Evolutionary conservation across 2,888 invertebrate genomes (phyloP).

Genomic region (Drosophila kanekoi): DNA sequence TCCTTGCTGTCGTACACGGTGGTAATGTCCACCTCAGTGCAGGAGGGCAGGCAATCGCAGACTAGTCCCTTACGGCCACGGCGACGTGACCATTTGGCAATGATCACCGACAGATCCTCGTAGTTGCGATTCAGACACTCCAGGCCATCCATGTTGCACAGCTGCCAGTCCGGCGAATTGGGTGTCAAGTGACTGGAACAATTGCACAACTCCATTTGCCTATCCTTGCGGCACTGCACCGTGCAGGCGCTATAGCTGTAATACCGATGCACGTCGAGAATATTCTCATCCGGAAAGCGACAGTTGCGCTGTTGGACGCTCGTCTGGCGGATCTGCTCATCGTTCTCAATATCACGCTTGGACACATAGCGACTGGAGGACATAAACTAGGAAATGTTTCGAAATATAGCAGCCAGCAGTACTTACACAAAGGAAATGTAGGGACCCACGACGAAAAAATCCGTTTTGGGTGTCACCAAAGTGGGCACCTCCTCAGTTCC

Average conservation of each 20-base stretch:
- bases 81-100: conserved; percentile 88
- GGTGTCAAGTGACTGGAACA: conserved; percentile 91
- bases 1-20: conserved; percentile 86
- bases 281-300: conserved; percentile 89
- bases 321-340: conserved; percentile 88
- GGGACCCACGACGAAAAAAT: conserved; percentile 87
- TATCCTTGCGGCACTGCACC: conserved; percentile 89
- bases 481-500: conserved; percentile 90
- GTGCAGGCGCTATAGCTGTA: conserved; percentile 91
- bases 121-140: conserved; percentile 88
- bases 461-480: conserved; percentile 88
- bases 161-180: conserved; percentile 85
- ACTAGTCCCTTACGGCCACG: conserved; percentile 87
- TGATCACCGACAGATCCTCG: conserved; percentile 88
- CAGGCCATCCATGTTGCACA: conserved; percentile 89
- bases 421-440: conserved; percentile 85
- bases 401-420: neutral
- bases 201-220: conserved; percentile 87
- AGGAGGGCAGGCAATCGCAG: conserved; percentile 90
- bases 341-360: conserved; percentile 89
- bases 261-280: conserved; percentile 87
- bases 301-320: conserved; percentile 89
- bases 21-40: conserved; percentile 89
- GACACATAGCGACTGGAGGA: conserved; percentile 86
- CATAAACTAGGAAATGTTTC: neutral